A percentile compares a stretch with the other conserved stretches of the same genome.
Conservation (phyloP, 2,797 vertebrate genomes). For the Sebastes vulpes region DNA sequence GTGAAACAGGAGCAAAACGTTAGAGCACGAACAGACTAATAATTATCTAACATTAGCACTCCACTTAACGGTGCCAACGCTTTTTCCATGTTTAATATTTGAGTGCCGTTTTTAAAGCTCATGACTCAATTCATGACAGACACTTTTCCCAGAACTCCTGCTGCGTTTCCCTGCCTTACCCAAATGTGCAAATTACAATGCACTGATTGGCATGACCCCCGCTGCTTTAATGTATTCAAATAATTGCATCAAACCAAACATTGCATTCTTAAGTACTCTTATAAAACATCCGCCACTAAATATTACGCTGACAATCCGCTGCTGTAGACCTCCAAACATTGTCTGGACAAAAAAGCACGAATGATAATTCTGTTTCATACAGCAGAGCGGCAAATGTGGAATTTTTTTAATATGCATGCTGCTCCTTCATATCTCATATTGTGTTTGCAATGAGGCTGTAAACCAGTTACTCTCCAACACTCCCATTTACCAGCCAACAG, state of each 20-base stretch:
- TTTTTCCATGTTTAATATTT: conserved; percentile 24
- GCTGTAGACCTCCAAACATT: neutral
- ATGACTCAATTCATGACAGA: conserved; percentile 24
- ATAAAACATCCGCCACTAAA: conserved; percentile 23
- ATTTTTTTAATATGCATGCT: neutral
- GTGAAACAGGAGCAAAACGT: conserved; percentile 54
- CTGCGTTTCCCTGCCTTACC: conserved; percentile 29
- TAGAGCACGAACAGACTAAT: conserved; percentile 28
- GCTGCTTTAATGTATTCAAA: conserved; percentile 64
- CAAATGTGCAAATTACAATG: conserved; percentile 59
- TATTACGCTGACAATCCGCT: conserved; percentile 11
- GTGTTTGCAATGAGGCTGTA: neutral
- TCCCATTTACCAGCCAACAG: neutral
- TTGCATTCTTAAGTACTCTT: conserved; percentile 35
- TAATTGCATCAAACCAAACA: conserved; percentile 63
- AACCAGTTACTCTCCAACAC: neutral
- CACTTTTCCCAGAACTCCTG: conserved; percentile 39
- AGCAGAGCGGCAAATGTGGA: neutral
- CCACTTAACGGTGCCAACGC: conserved; percentile 24
- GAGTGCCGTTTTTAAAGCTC: conserved; percentile 45
- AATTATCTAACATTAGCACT: conserved; percentile 45
- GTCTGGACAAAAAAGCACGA: neutral
- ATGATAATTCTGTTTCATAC: neutral
- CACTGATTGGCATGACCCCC: conserved; percentile 61
- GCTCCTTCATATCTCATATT: neutral